A percentile compares a stretch with the other conserved stretches of the same genome.
Conservation (phyloP, 2,888 invertebrate species). For the Bruchidius siliquastri region DNA sequence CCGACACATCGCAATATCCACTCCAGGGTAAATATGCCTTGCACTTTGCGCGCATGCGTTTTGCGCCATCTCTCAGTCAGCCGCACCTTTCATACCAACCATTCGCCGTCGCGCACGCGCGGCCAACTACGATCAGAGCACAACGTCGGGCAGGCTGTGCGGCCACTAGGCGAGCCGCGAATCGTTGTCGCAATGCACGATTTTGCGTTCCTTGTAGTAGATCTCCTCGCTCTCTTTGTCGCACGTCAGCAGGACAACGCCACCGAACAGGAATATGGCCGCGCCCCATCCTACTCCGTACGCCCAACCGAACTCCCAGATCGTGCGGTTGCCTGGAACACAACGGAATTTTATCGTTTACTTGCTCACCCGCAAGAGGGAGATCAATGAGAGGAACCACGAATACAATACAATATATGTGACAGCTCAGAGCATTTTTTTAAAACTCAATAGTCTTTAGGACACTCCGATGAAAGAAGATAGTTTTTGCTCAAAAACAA, state of each 20-base stretch:
- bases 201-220: constrained; percentile 95
- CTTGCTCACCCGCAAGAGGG: too few species aligned
- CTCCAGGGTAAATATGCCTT: not conserved
- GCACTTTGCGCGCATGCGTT: not conserved
- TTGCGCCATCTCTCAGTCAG: not conserved
- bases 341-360: constrained; percentile 11
- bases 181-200: constrained; percentile 58
- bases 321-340: constrained; percentile 71
- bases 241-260: constrained; percentile 86
- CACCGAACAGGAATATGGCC: constrained; percentile 91
- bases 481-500: too few species aligned
- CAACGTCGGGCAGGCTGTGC: constrained; percentile 67
- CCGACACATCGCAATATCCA: not conserved
- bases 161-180: constrained; percentile 58
- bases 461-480: too few species aligned
- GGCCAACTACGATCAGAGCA: constrained; percentile 51
- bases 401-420: too few species aligned
- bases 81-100: constrained; percentile 30
- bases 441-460: too few species aligned
- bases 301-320: constrained; percentile 98
- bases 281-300: constrained; percentile 98
- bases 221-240: constrained; percentile 98
- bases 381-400: too few species aligned
- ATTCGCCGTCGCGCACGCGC: constrained; percentile 23
- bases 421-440: too few species aligned